A percentile compares a stretch with the other conserved stretches of the same genome.
Evolutionary conservation across 2,888 invertebrate genomes (phyloP).

Genomic region (Thymelicus sylvestris): DNA sequence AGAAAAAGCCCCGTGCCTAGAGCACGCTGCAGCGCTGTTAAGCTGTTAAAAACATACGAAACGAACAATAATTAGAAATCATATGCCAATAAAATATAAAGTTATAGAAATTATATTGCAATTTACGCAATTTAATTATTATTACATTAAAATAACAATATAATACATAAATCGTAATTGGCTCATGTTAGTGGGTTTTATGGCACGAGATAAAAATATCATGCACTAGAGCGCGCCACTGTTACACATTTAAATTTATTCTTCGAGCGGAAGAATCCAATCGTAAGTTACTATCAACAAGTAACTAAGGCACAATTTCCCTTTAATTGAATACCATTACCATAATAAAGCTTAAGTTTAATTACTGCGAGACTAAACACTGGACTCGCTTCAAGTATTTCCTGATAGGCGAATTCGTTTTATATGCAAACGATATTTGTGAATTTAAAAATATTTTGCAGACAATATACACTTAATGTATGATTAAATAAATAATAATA

Average conservation of each 20-base stretch:
- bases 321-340: conserved; percentile 78
- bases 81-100: no score
- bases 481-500: no score
- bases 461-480: not conserved
- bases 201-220: conserved; percentile 9
- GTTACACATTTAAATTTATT: conserved; percentile 58
- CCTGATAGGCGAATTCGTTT: conserved; percentile 54
- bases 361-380: conserved; percentile 64
- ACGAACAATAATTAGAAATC: no score
- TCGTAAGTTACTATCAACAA: conserved; percentile 63
- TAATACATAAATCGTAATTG: conserved; percentile 24
- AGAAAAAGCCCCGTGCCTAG: no score
- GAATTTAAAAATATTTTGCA: conserved; percentile 11
- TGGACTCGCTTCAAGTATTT: conserved; percentile 54
- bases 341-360: conserved; percentile 72
- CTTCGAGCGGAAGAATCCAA: conserved; percentile 59
- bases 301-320: conserved; percentile 66
- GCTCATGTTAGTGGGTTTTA: conserved; percentile 3
- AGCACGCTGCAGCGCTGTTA: no score
- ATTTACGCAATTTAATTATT: no score
- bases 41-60: no score
- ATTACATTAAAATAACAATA: conserved; percentile 2
- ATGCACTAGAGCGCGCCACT: conserved; percentile 29
- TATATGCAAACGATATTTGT: conserved; percentile 53
- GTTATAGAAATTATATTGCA: no score